Conservation (phyloP, 2,113 vertebrate species). For the Stegostoma tigrinum region DNA sequence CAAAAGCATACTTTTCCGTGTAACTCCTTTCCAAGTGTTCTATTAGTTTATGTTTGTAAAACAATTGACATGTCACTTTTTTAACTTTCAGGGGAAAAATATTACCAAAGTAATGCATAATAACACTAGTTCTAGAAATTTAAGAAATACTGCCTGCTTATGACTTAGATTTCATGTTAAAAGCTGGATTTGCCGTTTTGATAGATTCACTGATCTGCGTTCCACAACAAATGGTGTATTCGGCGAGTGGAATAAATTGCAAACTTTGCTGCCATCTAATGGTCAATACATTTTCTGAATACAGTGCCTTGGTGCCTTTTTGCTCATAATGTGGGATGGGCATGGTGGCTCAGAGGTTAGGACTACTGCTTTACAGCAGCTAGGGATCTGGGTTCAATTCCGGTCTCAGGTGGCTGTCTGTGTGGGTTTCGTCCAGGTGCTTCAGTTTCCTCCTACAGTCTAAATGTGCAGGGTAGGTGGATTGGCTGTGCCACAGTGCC, state of each 20-base stretch:
- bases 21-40: background rate
- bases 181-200: background rate
- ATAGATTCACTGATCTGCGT: background rate
- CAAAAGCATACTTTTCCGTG: background rate
- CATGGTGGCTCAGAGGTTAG: too few species aligned
- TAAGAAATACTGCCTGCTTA: background rate
- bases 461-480: too few species aligned
- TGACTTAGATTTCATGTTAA: background rate
- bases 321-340: background rate
- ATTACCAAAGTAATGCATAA: too few species aligned
- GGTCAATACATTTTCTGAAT: background rate
- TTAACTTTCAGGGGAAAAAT: background rate
- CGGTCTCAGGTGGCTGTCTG: too few species aligned
- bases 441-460: too few species aligned
- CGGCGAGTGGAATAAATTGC: background rate
- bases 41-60: background rate
- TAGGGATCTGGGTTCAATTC: too few species aligned
- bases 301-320: background rate
- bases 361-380: too few species aligned
- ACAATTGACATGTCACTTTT: background rate
- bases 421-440: too few species aligned
- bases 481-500: too few species aligned
- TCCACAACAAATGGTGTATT: background rate
- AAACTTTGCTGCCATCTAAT: constrained; percentile 5
- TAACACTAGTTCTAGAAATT: background rate